Evolutionary conservation across 2,888 invertebrate genomes (phyloP), one percentile per base, ranked within the genome.

Genomic region (Laothoe populi): DNA sequence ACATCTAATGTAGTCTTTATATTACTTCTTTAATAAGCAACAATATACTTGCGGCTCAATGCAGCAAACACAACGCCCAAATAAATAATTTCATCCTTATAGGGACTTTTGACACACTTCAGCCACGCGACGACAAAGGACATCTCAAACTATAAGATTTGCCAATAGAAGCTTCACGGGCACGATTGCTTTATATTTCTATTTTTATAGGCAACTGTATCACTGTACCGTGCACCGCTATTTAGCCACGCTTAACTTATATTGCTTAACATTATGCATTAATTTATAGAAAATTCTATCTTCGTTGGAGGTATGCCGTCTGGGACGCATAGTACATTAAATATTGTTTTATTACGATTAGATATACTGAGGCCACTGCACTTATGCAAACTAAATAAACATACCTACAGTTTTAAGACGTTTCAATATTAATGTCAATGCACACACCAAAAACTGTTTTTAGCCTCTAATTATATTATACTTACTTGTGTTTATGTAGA

Each of bases 1-100:
- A 57, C 44, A 31, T 58, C 63, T 65, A 65, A 53, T 61, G 61
- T 64, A 66, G 64, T 65, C 67, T 65, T 63, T 64, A 46, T 63
- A 57, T 35, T 35, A 48, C 46, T 62, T 62, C 49, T 21, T 48
- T 44, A 49, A 59, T 44, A 4, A 63, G 58, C 46, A 63, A 60
- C 35, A 59, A 24, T 19, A 49, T 35, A 53, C 5, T 49, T 19
- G 19, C 35, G 31, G 35, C 53, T 53, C 35, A 19, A 53, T 10
- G 35, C 19, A 35, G 53, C 53, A 19, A 35, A 2, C 16, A 35
- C 23, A 4, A 35, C 19, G 53, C 31, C 53, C 10, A 31, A 49
- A 53, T 35, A 35, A 53, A 53, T 53, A 11, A 19, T 35, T 53
- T 19, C n/a, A 3, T 46, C 2, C 46, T 4, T 23, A 23, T 5